Evolutionary conservation across 2,113 vertebrate species (phyloP), one percentile per base, ranked within the genome.

Genomic region (Elephas maximus): DNA sequence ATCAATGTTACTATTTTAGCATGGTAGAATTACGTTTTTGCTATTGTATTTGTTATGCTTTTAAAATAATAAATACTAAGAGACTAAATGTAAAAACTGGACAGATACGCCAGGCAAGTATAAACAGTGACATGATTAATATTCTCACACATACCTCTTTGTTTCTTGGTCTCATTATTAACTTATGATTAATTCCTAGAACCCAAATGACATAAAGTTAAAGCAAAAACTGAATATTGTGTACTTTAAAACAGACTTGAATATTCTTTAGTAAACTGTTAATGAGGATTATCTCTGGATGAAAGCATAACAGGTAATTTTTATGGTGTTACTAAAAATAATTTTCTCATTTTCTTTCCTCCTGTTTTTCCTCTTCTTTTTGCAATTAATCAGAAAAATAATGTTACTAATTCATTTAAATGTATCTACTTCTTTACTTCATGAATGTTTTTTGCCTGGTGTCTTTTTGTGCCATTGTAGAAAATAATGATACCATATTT

Each of bases 1-100:
- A 77, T 76, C 69, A 88, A 33, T 78, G 67, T 1, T 81, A 30
- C 17, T 76, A 78, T 28, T 78, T 63, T 63, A 33, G 81, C 48
- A 71, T 23, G 51, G 41, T 28, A 91, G 53, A 96, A 91, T 91
- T 91, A 63, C 60, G 14, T 30, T 77, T 88, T 95, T 91, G 8
- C 44, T 57, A 53, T 77, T 26, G 9, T 88, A n/a, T 67, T 95
- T 92, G 33, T 45, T 76, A 69, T 14, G 20, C 24, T 45, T 82
- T 77, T 74, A 33, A 87, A 77, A 89, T 73, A 78, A 73, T 91
- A 69, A 81, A 85, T 74, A 87, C 73, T 80, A 80, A 97, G 26
- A 71, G 11, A 8, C 20, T 82, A 69, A 94, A n/a, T 63, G 53
- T 77, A 53, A 93, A 94, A 80, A 83, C 77, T 79, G 8, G 60